Evolutionary conservation across 2,888 invertebrate species (phyloP).

Genomic region (Synanthedon formicaeformis): DNA sequence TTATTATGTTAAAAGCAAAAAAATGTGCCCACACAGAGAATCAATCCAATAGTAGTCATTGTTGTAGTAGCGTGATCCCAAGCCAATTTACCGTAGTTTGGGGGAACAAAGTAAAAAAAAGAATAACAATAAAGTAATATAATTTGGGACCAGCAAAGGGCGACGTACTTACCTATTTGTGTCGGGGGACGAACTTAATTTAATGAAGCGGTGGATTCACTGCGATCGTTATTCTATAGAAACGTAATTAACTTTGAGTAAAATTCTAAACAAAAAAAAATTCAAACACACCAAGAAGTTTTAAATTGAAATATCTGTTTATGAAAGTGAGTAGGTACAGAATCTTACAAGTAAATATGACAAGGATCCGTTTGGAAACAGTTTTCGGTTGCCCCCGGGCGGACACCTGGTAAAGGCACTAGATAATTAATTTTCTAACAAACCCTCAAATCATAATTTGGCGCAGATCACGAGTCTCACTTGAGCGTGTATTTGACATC

Average conservation of each 20-base stretch:
- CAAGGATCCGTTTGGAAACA: constrained; percentile 24
- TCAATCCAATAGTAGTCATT: constrained; percentile 60
- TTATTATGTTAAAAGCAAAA: too few relatives aligned
- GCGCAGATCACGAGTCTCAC: constrained; percentile 13
- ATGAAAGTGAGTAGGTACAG: constrained; percentile 26
- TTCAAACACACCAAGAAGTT: not conserved
- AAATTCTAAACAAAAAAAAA: constrained; percentile 3
- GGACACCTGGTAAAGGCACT: constrained; percentile 44
- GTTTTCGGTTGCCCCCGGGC: constrained; percentile 26
- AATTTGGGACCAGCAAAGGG: constrained; percentile 53
- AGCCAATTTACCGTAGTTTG: constrained; percentile 64
- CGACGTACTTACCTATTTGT: constrained; percentile 56
- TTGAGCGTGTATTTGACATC: constrained; percentile 5
- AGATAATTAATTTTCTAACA: constrained; percentile 54
- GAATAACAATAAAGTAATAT: constrained; percentile 68
- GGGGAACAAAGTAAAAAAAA: constrained; percentile 55
- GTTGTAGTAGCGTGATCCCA: constrained; percentile 64
- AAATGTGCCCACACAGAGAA: constrained; percentile 16
- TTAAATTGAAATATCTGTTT: constrained; percentile 16
- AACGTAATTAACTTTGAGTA: constrained; percentile 29
- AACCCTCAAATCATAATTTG: constrained; percentile 28
- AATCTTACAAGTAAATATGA: constrained; percentile 26
- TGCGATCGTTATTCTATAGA: constrained; percentile 39
- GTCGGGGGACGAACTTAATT: constrained; percentile 51
- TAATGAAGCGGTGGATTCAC: constrained; percentile 50